Percentiles rank a stretch among this genome's conserved stretches.
These are phyloP conservation scores for Anthopleura xanthogrammica DNA, from an alignment of 92 coral and sea anemone species.

Conservation along the genomic window DNA sequence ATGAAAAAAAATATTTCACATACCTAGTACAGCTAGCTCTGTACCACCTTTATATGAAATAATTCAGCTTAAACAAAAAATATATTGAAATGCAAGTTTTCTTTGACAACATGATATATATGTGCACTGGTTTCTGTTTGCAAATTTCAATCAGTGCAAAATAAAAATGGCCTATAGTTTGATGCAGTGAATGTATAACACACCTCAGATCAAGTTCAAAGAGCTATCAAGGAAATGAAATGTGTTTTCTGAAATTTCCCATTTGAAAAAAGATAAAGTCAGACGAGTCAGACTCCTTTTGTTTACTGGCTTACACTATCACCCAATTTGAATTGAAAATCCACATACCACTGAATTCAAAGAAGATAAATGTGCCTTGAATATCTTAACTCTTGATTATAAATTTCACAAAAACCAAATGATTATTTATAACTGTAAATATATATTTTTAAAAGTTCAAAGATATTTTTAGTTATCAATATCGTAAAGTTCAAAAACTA, in stretches of 20 bases:
- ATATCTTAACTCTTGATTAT: too few relatives aligned
- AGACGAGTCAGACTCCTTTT: background rate
- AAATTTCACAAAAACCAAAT: background rate
- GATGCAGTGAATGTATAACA: background rate
- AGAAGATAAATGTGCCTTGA: background rate
- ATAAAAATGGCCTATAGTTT: background rate
- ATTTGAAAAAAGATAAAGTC: background rate
- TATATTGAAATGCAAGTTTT: too few relatives aligned
- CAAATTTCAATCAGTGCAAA: too few relatives aligned
- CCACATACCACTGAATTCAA: background rate
- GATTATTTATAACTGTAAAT: too few relatives aligned
- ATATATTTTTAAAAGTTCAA: too few relatives aligned
- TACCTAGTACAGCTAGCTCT: too few relatives aligned
- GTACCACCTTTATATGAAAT: too few relatives aligned
- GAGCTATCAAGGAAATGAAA: background rate
- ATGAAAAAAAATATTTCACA: too few relatives aligned
- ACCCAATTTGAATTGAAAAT: background rate
- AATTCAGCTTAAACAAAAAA: too few relatives aligned
- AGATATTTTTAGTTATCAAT: too few relatives aligned
- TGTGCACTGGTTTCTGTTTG: background rate
- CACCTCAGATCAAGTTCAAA: background rate
- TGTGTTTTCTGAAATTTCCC: background rate
- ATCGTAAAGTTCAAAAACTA: too few relatives aligned
- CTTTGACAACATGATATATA: too few relatives aligned
- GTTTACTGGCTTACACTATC: background rate